Base-by-base conservation (phyloP, 2,888 invertebrate genomes). In the Vannuccia rotundouncinata region DNA sequence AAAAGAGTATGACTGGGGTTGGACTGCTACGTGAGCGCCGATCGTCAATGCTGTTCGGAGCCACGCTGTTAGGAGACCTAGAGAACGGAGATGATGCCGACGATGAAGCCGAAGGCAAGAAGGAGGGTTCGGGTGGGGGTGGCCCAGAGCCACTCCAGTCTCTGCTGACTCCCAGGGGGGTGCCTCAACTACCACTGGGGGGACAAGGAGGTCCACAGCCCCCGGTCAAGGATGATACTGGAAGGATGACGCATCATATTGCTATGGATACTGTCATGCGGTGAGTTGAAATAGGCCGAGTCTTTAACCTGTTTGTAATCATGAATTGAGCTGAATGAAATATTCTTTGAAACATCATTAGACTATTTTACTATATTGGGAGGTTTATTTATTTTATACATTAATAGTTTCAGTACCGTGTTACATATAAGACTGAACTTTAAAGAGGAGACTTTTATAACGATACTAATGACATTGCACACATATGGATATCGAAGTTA, bases 191-290 rank as follows among this genome's bases (percentile, higher is more conserved):
- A 27, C 45, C 45, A 17, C n/a, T 77, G 59, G 45, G 2, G 31
- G 66, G 66, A n/a, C n/a, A 22, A n/a, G n/a, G 22, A 27, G 22
- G 2, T 73, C 74, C 2, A 60, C 66, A 78, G 25, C 31, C 28
- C 25, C 25, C 80, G 30, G 80, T 81, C 77, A 74, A 82, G 76
- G 60, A 79, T 1, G 74, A 79, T 77, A 60, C 76, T 66, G 79
- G 78, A 29, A 81, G 81, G 59, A 75, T 78, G 31, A 29, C 78
- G 25, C 82, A 82, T 76, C 30, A 28, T 25, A 75, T 82, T n/a
- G 83, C 83, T 13, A 77, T 78, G 31, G 82, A 29, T 76, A 81
- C 78, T 79, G 22, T 66, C 66, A 66, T 66, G 66, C 66, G 66
- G 66, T 66, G 66, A 66, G 66, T 66, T 5, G 17, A 45, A 45